Evolutionary conservation across 1,140 invertebrate species (phyloP), one percentile per base, ranked within the genome.

Genomic region (Plectus sambesii): DNA sequence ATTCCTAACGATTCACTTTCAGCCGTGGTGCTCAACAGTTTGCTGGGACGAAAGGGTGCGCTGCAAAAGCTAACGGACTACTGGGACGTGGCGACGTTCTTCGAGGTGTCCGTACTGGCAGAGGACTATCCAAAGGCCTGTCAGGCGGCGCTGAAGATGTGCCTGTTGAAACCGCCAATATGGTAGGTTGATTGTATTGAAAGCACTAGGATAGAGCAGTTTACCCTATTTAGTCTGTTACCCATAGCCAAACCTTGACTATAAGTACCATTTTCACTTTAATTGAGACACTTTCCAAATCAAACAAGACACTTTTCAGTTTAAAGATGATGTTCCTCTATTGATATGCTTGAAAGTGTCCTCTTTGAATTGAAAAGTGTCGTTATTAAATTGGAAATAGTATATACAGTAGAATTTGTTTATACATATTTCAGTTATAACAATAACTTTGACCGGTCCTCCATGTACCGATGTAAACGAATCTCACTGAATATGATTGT

Each of bases 51-150:
- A 66, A 98, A 98, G 72, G 93, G 93, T 19, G 90, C 85, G 68
- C 70, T 99, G 15, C 81, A 81, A 0, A 86, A 84, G 17, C 72
- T 98, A 2, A 84, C 83, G 60, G 92, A 98, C 65, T 99, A 99
- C 68, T 99, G 94, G 94, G 90, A 94, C 73, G 89, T 98, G 5
- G 94, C 94, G 0, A 98, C 92, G 1, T 98, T 96, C 73, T 98
- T 99, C 73, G 94, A 99, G 73, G 96, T 98, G 47, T 60, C 59
- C 27, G 92, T 98, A 1, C 73, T 99, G 12, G 90, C 90, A 12
- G 86, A 96, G 72, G 87, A 98, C 71, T 98, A 94, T 73, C 76
- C 81, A 2, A 97, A 97, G 73, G 92, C 93, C 4, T 84, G 90
- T 60, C 87, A 96, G 74, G 93, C 92, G 15, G 87, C 93, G 2